Base-by-base conservation (phyloP, 92 coral and sea anemone species). In the Blastomussa wellsi region DNA sequence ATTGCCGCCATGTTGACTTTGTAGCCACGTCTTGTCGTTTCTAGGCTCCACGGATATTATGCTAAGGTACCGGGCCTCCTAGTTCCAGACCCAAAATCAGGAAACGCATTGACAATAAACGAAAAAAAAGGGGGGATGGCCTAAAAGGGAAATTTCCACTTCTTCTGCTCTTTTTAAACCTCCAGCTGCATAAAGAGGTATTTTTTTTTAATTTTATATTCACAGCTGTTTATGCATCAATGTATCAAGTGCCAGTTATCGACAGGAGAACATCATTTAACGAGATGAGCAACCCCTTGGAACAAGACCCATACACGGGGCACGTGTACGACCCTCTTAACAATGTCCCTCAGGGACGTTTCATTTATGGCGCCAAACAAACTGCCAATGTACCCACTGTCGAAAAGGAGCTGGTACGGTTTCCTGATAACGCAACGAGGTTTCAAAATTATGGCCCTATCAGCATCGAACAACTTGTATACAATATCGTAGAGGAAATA, bases 381-480 rank as follows among this genome's bases (percentile, higher is more conserved):
- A 7, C 1, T 20, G 7, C 66, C 44, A 9, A 22, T 42, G 5
- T 29, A 4, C 80, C 60, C 9, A 7, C n/a, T 31, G 38, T 31
- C 7, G 14, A 39, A 12, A 35, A 17, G 64, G 12, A 51, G 16
- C 26, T 1, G 2, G 26, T 24, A 44, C 49, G 11, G 49, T 8
- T 44, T 16, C 19, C n/a, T 41, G 65, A 68, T 15, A 53, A 33
- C 9, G 38, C 57, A 37, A 37, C 78, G 12, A 82, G 3, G 78
- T 51, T 82, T 17, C 55, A 71, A 51, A 39, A 82, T 12, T 24
- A 71, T 82, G 78, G 79, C 0, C 78, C 69, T 2, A 37, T 71
- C 19, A 82, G 55, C 53, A 76, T 35, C 22, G 86, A 82, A 71
- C 86, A 82, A 57, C 86, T 62, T 15, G 86, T 82, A 10, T 82